Conservation (phyloP, 2,888 invertebrate genomes). For the Thecocarcelia acutangulata region DNA sequence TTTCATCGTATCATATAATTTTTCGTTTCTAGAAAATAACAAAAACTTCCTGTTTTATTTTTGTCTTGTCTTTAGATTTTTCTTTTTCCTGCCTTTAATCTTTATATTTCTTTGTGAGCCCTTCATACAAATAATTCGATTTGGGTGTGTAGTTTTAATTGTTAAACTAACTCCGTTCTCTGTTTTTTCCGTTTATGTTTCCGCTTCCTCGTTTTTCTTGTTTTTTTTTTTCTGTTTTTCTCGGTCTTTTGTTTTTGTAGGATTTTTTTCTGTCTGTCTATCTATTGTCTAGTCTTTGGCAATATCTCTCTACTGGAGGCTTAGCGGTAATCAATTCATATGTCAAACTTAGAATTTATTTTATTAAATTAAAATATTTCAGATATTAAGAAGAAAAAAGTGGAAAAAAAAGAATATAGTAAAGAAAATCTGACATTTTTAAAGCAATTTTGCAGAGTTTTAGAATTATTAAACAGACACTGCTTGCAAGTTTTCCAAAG, state of each 20-base stretch:
- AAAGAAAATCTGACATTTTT: constrained; percentile 23
- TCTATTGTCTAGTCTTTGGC: constrained; percentile 69
- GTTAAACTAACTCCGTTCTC: constrained; percentile 64
- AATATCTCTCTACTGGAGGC: constrained; percentile 57
- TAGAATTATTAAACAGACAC: no score
- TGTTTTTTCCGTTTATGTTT: constrained; percentile 69
- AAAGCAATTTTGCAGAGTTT: neutral
- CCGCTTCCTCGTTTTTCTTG: constrained; percentile 52
- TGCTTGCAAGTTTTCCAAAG: no score
- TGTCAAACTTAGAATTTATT: constrained; percentile 62
- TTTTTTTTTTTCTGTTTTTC: neutral
- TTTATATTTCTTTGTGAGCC: neutral
- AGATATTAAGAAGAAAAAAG: neutral
- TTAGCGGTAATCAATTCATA: constrained; percentile 60
- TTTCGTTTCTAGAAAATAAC: constrained; percentile 14
- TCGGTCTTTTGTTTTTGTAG: neutral
- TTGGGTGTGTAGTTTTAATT: constrained; percentile 61
- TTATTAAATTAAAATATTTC: constrained; percentile 61
- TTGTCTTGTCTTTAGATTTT: neutral
- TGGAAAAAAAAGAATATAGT: neutral
- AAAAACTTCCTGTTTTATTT: constrained; percentile 49
- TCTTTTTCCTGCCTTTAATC: neutral
- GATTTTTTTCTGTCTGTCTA: constrained; percentile 57
- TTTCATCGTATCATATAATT: neutral
- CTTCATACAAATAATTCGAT: constrained; percentile 46